Base-by-base conservation (phyloP, 2,113 vertebrate genomes). In the Orthonyx spaldingii region DNA sequence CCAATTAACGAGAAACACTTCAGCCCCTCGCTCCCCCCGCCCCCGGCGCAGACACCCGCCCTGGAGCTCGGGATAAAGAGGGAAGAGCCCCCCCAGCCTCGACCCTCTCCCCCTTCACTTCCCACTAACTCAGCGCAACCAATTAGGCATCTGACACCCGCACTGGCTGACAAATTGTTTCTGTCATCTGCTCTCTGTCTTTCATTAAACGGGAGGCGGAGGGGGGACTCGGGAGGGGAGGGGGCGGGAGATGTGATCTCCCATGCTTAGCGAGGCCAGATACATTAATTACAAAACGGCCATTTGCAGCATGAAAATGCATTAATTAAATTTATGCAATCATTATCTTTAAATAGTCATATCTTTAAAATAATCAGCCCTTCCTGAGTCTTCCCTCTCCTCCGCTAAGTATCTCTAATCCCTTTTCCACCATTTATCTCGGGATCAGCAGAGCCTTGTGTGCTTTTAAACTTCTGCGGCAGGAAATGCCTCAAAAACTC, bases 261-360 rank as follows among this genome's bases (percentile, higher is more conserved):
- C 97, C 98, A 89, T 98, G 98, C 98, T 98, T 97, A 98, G 98
- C 97, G 97, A 97, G 98, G 97, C 98, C 97, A 97, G 98, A 98
- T 98, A 98, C 98, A 98, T 98, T 98, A 98, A 98, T 98, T 98
- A 98, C 98, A 98, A 98, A 98, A 98, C 89, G 97, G 98, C 98
- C 98, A 98, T 99, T 98, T 99, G 98, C 98, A 97, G 99, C 99
- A 98, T 99, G 99, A 99, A 99, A 99, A 99, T 97, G 98, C 98
- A 98, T 98, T 99, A 99, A 99, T 99, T 99, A 99, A 99, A 99
- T 99, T 99, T 99, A 99, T 99, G 99, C 99, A 99, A 99, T 99
- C 99, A 99, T 99, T 99, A 99, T 99, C 99, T 99, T 99, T 99
- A 99, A 99, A 99, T 99, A 99, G 98, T 99, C 99, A 98, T 99